Evolutionary conservation across 2,888 invertebrate genomes (phyloP).

Genomic region (Cetonia aurata): DNA sequence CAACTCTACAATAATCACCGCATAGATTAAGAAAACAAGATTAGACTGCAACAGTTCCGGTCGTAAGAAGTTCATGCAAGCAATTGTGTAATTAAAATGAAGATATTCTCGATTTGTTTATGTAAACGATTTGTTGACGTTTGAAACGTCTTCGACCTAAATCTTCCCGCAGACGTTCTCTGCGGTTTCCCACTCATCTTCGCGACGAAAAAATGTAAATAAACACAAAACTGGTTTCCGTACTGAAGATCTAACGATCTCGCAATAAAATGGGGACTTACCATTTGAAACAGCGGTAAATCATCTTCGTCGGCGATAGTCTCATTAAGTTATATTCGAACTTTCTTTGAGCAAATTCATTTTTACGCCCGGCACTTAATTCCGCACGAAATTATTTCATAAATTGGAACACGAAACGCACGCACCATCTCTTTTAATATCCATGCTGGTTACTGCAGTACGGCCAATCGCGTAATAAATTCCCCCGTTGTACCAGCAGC

Average conservation of each 20-base stretch:
- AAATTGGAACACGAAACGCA: constrained; percentile 17
- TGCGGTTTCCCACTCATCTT: neutral
- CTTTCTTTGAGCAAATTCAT: constrained; percentile 31
- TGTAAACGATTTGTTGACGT: neutral
- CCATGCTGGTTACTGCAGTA: constrained; percentile 29
- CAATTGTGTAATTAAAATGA: no score
- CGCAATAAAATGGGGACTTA: constrained; percentile 1
- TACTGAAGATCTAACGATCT: no score
- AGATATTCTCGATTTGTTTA: neutral
- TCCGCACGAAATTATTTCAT: constrained; percentile 24
- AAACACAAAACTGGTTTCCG: constrained; percentile 8
- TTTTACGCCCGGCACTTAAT: constrained; percentile 3
- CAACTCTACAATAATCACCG: neutral
- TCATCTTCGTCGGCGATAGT: constrained; percentile 13
- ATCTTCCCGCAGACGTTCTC: neutral
- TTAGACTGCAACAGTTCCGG: neutral
- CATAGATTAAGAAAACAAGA: neutral
- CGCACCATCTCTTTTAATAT: neutral
- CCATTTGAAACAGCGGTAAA: constrained; percentile 35
- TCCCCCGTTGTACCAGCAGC: neutral
- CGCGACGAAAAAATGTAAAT: constrained; percentile 8
- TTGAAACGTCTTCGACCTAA: constrained; percentile 2
- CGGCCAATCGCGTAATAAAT: neutral
- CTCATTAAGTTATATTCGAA: constrained; percentile 32
- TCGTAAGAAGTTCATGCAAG: neutral